Conservation (phyloP, 2,888 invertebrate genomes). For the Eucera pruinosa region DNA sequence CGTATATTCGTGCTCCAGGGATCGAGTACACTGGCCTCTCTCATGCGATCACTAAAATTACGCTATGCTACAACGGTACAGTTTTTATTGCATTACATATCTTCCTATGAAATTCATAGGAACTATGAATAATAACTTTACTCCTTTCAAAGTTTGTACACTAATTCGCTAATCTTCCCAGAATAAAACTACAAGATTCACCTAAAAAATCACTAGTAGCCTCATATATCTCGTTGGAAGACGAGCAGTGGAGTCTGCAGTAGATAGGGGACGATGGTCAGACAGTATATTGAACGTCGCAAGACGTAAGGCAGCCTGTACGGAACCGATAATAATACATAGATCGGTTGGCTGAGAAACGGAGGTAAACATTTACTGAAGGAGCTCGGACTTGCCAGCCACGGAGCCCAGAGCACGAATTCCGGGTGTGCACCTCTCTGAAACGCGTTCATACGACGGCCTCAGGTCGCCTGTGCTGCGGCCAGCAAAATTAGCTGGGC, state of each 20-base stretch:
- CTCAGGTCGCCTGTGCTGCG: constrained; percentile 44
- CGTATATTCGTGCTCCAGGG: constrained; percentile 30
- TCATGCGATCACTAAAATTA: constrained; percentile 14
- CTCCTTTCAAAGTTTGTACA: neutral
- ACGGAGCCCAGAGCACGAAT: constrained; percentile 52
- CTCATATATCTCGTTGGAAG: neutral
- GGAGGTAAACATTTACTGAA: constrained; percentile 59
- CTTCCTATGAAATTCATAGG: no score
- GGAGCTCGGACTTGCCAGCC: constrained; percentile 39
- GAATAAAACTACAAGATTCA: neutral
- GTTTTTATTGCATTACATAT: neutral
- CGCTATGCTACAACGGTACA: neutral
- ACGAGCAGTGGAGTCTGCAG: neutral
- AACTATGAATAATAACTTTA: no score
- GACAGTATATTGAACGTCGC: constrained; percentile 23
- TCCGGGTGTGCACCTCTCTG: constrained; percentile 51
- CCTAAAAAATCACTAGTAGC: neutral
- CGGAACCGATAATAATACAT: constrained; percentile 48
- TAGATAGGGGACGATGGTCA: constrained; percentile 45
- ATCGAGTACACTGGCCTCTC: constrained; percentile 26
- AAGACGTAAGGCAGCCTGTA: constrained; percentile 1
- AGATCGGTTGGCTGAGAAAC: constrained; percentile 19
- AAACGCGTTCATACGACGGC: constrained; percentile 54
- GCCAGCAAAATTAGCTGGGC: constrained; percentile 79
- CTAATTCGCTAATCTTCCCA: neutral